Evolutionary conservation across 2,888 invertebrate species (phyloP).

Genomic region (Perdita meconis): DNA sequence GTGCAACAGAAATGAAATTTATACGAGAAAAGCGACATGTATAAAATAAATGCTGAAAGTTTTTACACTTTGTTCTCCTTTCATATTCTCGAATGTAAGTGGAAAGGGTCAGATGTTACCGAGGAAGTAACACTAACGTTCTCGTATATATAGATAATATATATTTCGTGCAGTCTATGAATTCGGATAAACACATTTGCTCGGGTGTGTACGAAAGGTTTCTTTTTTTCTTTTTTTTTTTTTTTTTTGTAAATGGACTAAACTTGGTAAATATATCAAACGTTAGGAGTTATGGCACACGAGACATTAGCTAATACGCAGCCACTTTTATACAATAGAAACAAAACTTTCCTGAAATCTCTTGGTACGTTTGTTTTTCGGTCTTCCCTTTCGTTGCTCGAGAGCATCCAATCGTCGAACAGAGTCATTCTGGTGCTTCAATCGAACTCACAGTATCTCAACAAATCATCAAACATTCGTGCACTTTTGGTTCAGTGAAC

Average conservation of each 20-base stretch:
- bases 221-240: no score
- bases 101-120: neutral
- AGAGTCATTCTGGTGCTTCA: constrained; percentile 7
- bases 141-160: constrained; percentile 66
- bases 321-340: constrained; percentile 54
- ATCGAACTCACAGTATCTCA: constrained; percentile 28
- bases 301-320: constrained; percentile 62
- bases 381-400: neutral
- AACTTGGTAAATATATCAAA: constrained; percentile 78
- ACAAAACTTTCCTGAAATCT: constrained; percentile 41
- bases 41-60: no score
- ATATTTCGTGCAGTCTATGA: constrained; percentile 81
- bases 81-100: neutral
- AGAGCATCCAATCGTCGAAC: constrained; percentile 1
- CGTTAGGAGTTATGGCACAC: constrained; percentile 76
- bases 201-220: constrained; percentile 76
- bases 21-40: no score
- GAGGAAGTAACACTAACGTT: neutral
- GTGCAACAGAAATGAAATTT: no score
- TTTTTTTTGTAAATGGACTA: constrained; percentile 77
- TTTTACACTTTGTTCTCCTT: no score
- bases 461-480: constrained; percentile 24
- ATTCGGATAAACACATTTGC: constrained; percentile 78
- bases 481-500: constrained; percentile 37
- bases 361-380: constrained; percentile 26